phyloP scores from a whole-genome alignment of 2,888 invertebrate species.

The Tuta absoluta region DNA sequence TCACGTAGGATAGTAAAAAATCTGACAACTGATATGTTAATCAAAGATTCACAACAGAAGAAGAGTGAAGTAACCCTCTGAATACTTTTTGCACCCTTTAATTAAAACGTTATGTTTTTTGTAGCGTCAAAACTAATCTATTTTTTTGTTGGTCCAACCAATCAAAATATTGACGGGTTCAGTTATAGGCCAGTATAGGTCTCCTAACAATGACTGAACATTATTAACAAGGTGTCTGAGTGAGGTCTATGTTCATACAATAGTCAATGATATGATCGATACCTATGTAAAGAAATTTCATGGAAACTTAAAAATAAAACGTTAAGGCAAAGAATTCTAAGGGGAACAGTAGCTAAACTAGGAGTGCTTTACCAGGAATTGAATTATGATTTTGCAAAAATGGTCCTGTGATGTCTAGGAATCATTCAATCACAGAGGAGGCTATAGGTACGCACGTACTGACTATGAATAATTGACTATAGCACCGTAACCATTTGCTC shows the following conservation, averaged over 20 bases:
- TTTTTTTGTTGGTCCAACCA: conserved; percentile 55
- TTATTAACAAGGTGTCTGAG: conserved; percentile 47
- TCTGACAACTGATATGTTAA: neutral
- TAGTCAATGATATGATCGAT: no score
- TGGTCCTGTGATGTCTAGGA: no score
- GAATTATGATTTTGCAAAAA: no score
- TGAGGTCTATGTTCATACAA: conserved; percentile 12
- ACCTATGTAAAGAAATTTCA: no score
- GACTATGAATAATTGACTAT: no score
- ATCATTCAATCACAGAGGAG: no score
- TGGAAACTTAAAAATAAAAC: no score
- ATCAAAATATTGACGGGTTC: conserved; percentile 30
- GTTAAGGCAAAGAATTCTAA: no score
- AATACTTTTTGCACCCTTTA: conserved; percentile 52
- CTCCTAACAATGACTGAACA: conserved; percentile 45
- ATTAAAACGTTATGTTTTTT: conserved; percentile 72
- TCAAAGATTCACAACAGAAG: neutral
- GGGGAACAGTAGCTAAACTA: no score
- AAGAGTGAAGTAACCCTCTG: neutral
- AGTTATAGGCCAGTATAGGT: conserved; percentile 20
- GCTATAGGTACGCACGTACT: no score
- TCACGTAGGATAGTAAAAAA: neutral
- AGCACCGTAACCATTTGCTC: conserved; percentile 43
- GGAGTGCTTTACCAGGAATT: no score
- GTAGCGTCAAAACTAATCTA: conserved; percentile 64